Conservation (phyloP, 2,888 invertebrate genomes). For the Drosophila tripunctata region DNA sequence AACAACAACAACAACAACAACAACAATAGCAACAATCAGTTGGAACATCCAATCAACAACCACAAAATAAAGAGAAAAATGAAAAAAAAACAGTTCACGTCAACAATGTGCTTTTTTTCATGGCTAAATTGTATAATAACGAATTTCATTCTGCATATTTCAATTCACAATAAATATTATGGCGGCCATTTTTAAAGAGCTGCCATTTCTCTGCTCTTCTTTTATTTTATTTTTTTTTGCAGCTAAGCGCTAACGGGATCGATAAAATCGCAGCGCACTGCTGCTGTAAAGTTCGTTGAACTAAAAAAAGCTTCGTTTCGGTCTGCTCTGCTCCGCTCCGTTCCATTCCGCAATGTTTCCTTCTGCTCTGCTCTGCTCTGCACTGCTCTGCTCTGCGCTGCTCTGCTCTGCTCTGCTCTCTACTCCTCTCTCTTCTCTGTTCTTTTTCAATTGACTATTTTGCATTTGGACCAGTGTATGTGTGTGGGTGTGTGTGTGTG, state of each 20-base stretch:
- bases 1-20: constrained; percentile 23
- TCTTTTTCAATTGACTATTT: constrained; percentile 64
- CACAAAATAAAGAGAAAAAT: constrained; percentile 6
- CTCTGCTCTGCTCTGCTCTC: constrained; percentile 30
- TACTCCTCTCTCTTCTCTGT: constrained; percentile 29
- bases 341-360: constrained; percentile 11
- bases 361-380: constrained; percentile 36
- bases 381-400: constrained; percentile 29
- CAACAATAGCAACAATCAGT: constrained; percentile 34
- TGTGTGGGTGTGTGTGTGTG: constrained; percentile 18
- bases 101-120: constrained; percentile 26
- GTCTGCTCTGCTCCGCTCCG: constrained; percentile 28
- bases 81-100: constrained; percentile 23
- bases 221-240: no score
- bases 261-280: constrained; percentile 41
- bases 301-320: constrained; percentile 28
- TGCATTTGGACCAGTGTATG: constrained; percentile 33
- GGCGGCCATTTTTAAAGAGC: constrained; percentile 66
- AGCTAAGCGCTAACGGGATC: constrained; percentile 21
- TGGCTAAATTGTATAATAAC: constrained; percentile 44
- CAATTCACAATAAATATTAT: constrained; percentile 63
- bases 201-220: no score
- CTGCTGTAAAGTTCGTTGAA: constrained; percentile 65
- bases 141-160: constrained; percentile 33
- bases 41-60: constrained; percentile 54